A percentile compares a stretch with the other conserved stretches of the same genome.
These are phyloP conservation scores for Acrobasis suavella DNA, from an alignment of 2,888 invertebrate species.

Conservation along the genomic window DNA sequence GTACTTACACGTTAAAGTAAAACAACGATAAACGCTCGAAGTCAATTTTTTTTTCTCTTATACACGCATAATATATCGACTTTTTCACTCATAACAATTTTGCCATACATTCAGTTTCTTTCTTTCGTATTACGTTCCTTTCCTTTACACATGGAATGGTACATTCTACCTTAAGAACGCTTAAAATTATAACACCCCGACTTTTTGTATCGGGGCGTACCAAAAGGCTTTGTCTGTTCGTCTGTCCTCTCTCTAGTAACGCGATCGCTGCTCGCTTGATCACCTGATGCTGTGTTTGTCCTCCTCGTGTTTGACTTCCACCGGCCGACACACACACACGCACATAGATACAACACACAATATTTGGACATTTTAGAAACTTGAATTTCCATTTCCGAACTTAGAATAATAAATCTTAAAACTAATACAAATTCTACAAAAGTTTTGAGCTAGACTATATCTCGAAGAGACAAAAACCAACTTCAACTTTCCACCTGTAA, in stretches of 20 bases:
- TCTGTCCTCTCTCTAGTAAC: constrained; percentile 51
- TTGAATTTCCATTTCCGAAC: constrained; percentile 65
- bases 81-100: too few species aligned
- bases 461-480: background rate
- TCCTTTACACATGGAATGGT: too few species aligned
- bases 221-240: constrained; percentile 24
- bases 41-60: too few species aligned
- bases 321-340: constrained; percentile 36
- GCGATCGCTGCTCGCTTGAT: constrained; percentile 58
- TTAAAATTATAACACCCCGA: too few species aligned
- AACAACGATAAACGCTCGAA: too few species aligned
- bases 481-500: background rate
- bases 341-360: constrained; percentile 36
- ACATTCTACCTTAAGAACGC: too few species aligned
- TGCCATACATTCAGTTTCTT: too few species aligned
- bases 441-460: background rate
- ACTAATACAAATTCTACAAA: background rate
- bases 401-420: constrained; percentile 23
- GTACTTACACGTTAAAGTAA: too few species aligned
- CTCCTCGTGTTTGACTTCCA: constrained; percentile 43
- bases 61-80: too few species aligned
- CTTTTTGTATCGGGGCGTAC: too few species aligned
- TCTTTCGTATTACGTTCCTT: too few species aligned
- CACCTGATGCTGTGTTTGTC: constrained; percentile 55
- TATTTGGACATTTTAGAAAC: constrained; percentile 74